Evolutionary conservation across 2,113 vertebrate genomes (phyloP).

Genomic region (Ancistrus triradiatus): DNA sequence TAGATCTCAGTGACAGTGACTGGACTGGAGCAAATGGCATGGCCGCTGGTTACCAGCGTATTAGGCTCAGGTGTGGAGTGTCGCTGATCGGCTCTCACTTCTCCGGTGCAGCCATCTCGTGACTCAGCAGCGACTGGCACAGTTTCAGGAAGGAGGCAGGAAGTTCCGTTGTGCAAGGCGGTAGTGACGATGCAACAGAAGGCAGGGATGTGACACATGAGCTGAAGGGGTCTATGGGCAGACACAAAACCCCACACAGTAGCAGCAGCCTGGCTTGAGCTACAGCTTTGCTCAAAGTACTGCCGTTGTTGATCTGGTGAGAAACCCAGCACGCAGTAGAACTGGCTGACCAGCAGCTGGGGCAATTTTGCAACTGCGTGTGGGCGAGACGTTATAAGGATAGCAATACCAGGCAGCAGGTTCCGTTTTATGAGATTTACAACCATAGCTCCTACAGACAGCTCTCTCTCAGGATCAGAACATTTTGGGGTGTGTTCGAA

Average conservation of each 20-base stretch:
- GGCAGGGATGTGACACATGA: constrained; percentile 56
- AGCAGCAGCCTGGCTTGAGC: constrained; percentile 19
- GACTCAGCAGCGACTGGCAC: neutral
- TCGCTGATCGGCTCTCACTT: neutral
- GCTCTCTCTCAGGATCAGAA: constrained; percentile 46
- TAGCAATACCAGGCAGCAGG: constrained; percentile 44
- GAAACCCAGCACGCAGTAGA: constrained; percentile 50
- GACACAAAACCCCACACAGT: constrained; percentile 44
- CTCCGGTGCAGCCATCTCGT: neutral
- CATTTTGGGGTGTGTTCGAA: constrained; percentile 53
- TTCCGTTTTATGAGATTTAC: constrained; percentile 54
- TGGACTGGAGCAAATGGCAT: constrained; percentile 1
- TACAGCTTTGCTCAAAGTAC: constrained; percentile 46
- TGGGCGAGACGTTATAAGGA: constrained; percentile 52
- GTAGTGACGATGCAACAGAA: constrained; percentile 56
- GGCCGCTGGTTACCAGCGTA: neutral
- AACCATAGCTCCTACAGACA: constrained; percentile 37
- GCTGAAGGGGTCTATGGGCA: constrained; percentile 45
- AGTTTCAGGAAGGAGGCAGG: constrained; percentile 22
- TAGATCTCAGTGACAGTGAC: constrained; percentile 53
- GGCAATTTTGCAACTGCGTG: constrained; percentile 50
- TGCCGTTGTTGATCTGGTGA: constrained; percentile 45
- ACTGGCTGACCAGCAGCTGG: constrained; percentile 36
- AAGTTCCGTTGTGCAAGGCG: constrained; percentile 36
- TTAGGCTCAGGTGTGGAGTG: neutral